Base-by-base conservation (phyloP, 2,797 vertebrate species). In the Picus viridis region DNA sequence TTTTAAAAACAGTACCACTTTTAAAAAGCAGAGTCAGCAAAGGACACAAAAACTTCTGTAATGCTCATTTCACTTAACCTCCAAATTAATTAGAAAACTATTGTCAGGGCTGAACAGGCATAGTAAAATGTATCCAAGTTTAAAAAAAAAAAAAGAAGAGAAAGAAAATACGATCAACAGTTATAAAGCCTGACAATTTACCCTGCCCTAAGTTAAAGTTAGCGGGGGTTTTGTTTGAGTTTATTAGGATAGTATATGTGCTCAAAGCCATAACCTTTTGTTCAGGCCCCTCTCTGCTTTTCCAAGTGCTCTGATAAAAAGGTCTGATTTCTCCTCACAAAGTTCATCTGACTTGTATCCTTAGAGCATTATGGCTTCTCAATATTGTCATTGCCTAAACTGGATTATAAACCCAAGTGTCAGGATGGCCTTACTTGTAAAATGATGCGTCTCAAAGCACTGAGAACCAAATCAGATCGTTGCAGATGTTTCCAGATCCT, bases 401-500 rank as follows among this genome's bases (percentile, higher is more conserved):
- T 11, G 23, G 69, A 34, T 63, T 51, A 58, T 2, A 2, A 83
- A 64, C 54, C 41, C 54, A 64, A 64, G 36, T 47, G 36, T 81
- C 75, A 57, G 23, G 30, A 34, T 39, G 67, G 64, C 61, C 74
- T 84, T 93, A 64, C 68, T 83, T 88, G 88, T 84, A 57, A 82
- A 92, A 77, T 91, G 91, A 51, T 67, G 72, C 84, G 84, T 69
- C 61, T 91, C 73, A 41, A 41, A 88, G 90, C 71, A 84, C 68
- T 76, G 51, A 95, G 88, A 96, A 92, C 36, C 72, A 85, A 16
- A 87, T 93, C 88, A 89, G 85, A 74, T 61, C 92, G 88, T 36
- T 88, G 80, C 90, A 96, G 93, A 85, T 95, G 79, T 86, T 94
- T 95, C 84, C 91, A 96, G 68, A 86, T 97, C 94, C 94, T 84